Conservation (phyloP, 2,797 vertebrate genomes). For the Sebastes iracundus region DNA sequence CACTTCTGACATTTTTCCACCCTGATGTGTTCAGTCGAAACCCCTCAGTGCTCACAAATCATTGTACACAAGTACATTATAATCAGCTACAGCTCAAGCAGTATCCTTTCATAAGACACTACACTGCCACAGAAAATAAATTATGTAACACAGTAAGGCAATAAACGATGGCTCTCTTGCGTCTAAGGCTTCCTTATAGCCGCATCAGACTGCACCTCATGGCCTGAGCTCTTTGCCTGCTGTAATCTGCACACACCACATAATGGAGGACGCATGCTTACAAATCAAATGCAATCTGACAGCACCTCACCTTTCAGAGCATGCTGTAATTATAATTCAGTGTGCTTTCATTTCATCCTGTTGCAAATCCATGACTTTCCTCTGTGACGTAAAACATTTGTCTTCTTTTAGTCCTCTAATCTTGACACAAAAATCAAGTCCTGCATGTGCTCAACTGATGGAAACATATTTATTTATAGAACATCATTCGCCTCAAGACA, state of each 20-base stretch:
- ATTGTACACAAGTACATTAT: neutral
- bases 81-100: neutral
- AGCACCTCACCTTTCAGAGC: slow-evolving; percentile 35
- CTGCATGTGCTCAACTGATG: neutral
- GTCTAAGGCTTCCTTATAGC: slow-evolving; percentile 3
- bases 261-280: slow-evolving; percentile 17
- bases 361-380: slow-evolving; percentile 38
- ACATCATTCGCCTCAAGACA: neutral
- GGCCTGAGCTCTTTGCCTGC: neutral
- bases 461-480: neutral
- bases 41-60: neutral
- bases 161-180: neutral
- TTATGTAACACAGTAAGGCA: slow-evolving; percentile 1
- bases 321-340: slow-evolving; percentile 37
- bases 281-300: slow-evolving; percentile 40
- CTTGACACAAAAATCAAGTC: slow-evolving; percentile 13
- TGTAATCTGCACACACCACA: neutral
- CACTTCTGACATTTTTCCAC: neutral
- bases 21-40: neutral
- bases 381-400: slow-evolving; percentile 16
- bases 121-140: slow-evolving; percentile 1
- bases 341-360: slow-evolving; percentile 28
- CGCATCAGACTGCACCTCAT: neutral
- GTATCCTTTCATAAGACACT: neutral
- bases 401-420: slow-evolving; percentile 12